Conservation (phyloP, 1,140 invertebrate genomes). For the Hylyphantes graminicola region DNA sequence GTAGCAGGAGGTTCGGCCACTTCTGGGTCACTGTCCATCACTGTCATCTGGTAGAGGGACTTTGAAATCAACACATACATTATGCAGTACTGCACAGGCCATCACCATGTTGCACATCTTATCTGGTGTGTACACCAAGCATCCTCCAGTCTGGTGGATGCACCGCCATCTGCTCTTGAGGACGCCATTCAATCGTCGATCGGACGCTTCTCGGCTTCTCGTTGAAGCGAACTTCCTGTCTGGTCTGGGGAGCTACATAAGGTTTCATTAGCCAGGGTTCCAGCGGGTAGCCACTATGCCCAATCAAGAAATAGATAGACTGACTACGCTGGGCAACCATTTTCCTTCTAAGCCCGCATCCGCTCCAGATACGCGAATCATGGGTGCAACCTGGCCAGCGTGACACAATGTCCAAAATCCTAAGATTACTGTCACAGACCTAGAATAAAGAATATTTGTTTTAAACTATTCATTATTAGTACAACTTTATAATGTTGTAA, state of each 20-base stretch:
- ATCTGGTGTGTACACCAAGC: neutral
- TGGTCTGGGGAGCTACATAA: neutral
- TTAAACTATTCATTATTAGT: too few species aligned
- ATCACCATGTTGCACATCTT: neutral
- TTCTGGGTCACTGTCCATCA: neutral
- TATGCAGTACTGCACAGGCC: neutral
- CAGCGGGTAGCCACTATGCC: slow-evolving; percentile 9
- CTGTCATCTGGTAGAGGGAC: neutral
- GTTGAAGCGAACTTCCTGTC: neutral
- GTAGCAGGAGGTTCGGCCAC: too few species aligned
- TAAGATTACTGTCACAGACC: neutral
- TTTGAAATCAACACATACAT: neutral
- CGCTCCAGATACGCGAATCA: neutral
- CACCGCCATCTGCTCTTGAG: neutral
- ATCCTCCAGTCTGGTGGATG: neutral
- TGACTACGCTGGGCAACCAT: neutral
- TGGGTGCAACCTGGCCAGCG: slow-evolving; percentile 8
- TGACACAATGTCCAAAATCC: neutral
- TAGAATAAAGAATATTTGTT: neutral
- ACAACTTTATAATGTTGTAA: too few species aligned
- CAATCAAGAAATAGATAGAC: neutral
- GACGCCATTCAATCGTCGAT: slow-evolving; percentile 6
- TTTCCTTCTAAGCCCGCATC: neutral
- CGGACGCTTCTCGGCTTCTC: slow-evolving; percentile 8
- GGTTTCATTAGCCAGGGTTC: slow-evolving; percentile 5